phyloP scores from a whole-genome alignment of 2,113 vertebrate species.

The Phalacrocorax aristotelis region DNA sequence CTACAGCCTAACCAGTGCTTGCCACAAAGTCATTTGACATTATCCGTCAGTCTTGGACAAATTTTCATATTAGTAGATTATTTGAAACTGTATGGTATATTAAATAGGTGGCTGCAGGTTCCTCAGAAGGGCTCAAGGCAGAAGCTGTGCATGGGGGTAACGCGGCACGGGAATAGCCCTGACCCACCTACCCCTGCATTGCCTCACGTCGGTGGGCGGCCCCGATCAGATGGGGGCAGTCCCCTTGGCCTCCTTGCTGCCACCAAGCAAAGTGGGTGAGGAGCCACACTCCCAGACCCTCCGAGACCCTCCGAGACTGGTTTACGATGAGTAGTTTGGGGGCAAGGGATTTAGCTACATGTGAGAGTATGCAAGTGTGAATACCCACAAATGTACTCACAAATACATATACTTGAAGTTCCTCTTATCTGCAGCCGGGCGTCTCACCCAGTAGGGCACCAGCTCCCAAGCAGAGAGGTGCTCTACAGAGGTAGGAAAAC shows the following conservation, averaged over 20 bases:
- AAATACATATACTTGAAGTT: background rate
- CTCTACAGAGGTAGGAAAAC: background rate
- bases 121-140: background rate
- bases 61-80: background rate
- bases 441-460: background rate
- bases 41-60: background rate
- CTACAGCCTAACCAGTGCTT: background rate
- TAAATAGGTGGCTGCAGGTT: background rate
- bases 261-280: background rate
- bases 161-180: background rate
- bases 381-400: background rate
- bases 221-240: fast-evolving
- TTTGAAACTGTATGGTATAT: background rate
- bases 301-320: background rate
- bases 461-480: background rate
- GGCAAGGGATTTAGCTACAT: background rate
- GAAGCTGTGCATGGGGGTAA: background rate
- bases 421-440: background rate
- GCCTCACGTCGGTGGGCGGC: no score
- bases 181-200: no score
- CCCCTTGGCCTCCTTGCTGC: background rate
- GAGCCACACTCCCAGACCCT: background rate
- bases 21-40: background rate
- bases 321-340: background rate
- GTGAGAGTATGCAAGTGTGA: background rate